Percentiles rank a stretch among this genome's conserved stretches.
Evolutionary conservation across 2,888 invertebrate genomes (phyloP).

Genomic region (Dendrolimus pini): DNA sequence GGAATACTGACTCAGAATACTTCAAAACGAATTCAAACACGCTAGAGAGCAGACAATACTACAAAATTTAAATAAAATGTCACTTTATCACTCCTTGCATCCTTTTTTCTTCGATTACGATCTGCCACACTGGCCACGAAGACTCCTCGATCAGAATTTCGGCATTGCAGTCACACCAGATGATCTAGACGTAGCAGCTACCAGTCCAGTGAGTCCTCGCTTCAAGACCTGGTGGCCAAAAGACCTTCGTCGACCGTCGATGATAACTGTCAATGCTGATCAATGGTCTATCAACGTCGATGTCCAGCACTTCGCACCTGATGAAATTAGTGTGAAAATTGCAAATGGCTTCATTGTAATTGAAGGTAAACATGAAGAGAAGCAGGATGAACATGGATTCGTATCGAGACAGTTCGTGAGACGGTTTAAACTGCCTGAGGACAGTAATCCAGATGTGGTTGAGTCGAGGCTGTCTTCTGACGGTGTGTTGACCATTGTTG

Average conservation of each 20-base stretch:
- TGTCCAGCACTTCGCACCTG: constrained; percentile 85
- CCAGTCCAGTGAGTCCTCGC: constrained; percentile 37
- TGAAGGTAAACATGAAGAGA: constrained; percentile 88
- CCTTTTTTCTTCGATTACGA: constrained; percentile 55
- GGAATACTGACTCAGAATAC: constrained; percentile 10
- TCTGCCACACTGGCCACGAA: constrained; percentile 46
- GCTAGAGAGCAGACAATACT: constrained; percentile 19
- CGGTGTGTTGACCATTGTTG: constrained; percentile 83
- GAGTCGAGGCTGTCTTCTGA: constrained; percentile 86
- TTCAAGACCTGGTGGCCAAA: constrained; percentile 51
- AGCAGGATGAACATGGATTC: constrained; percentile 84
- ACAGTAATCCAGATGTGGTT: constrained; percentile 81
- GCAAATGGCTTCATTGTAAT: constrained; percentile 81
- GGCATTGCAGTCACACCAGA: constrained; percentile 58
- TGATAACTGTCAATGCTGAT: constrained; percentile 70
- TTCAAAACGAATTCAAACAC: constrained; percentile 22
- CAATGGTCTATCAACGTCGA: constrained; percentile 83
- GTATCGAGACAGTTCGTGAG: constrained; percentile 83
- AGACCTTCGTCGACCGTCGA: constrained; percentile 50
- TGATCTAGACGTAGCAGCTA: constrained; percentile 43
- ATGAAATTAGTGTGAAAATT: constrained; percentile 86
- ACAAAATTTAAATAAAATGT: constrained; percentile 52
- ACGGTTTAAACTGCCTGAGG: constrained; percentile 83
- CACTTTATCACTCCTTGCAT: constrained; percentile 46
- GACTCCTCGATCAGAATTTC: constrained; percentile 61